phyloP scores from a whole-genome alignment of 2,888 invertebrate genomes.

The Vannuccia rotundouncinata region DNA sequence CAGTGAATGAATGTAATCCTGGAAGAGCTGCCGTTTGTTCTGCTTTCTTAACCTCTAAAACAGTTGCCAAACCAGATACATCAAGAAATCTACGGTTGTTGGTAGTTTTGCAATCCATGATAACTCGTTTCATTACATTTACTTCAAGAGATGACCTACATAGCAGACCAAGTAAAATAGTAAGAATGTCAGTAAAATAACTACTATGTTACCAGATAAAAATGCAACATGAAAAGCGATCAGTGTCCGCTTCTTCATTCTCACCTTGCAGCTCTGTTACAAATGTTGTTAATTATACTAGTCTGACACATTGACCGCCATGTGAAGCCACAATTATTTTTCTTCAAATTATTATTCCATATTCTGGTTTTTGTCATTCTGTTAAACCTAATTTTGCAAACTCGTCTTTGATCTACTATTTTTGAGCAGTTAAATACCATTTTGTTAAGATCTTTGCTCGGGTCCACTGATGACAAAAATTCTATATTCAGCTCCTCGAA shows the following conservation, averaged over 20 bases:
- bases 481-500: constrained; percentile 14
- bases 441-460: not conserved
- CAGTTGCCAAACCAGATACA: too few relatives aligned
- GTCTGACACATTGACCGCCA: constrained; percentile 15
- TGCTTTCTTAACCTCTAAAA: too few relatives aligned
- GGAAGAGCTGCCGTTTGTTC: too few relatives aligned
- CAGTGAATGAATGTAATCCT: too few relatives aligned
- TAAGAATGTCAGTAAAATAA: constrained; percentile 18
- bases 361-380: not conserved
- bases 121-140: not conserved
- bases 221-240: not conserved
- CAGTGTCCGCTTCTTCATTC: not conserved
- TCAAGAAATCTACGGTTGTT: constrained; percentile 37
- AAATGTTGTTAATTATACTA: not conserved
- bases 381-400: not conserved
- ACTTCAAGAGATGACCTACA: constrained; percentile 2
- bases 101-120: constrained; percentile 8
- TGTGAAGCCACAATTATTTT: constrained; percentile 2
- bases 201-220: constrained; percentile 9
- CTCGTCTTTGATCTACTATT: not conserved
- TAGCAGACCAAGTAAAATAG: constrained; percentile 36
- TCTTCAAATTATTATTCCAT: not conserved
- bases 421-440: not conserved
- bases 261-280: constrained; percentile 8
- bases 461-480: not conserved